Evolutionary conservation across 1,140 invertebrate species (phyloP), one percentile per base, ranked within the genome.

Genomic region (Caenorhabditis latens): DNA sequence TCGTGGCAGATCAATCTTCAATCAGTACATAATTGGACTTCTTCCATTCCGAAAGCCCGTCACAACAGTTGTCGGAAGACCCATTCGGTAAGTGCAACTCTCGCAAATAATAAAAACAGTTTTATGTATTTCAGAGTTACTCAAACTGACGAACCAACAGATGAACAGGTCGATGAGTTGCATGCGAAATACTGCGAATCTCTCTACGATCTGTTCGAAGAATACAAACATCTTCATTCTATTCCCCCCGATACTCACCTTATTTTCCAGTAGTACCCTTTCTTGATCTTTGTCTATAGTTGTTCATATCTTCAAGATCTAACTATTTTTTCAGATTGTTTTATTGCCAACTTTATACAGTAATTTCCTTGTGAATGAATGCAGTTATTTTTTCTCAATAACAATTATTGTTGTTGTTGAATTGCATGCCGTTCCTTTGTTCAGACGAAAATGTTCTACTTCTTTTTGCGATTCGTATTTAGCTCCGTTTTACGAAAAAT

Each of bases 11-110:
- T 96, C 97, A 0, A 93, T 98, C 42, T 96, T 98, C 90, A 88
- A 85, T 53, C 96, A 97, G 90, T 97, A 97, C 91, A 95, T 94
- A 0, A 96, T 96, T 93, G 97, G 97, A 0, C 91, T 97, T 0
- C 91, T 98, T 14, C 96, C 97, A 0, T 94, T 95, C 61, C 94
- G 97, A 61, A 94, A 93, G 88, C 95, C 95, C 0, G 94, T 98
- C 43, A 95, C 95, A 14, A 95, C 95, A 88, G 96, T 98, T 90
- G 50, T 90, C 0, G 89, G 89, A 5, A 79, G 32, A n/a, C 89
- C 89, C 2, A 90, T 90, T 55, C 46, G 53, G 84, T 84, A 58
- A 42, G 53, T 43, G 16, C 16, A 67, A 0, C 2, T 11, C 7
- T 11, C 5, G 13, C 16, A 42, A 46, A 53, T n/a, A 0, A 50